Base-by-base conservation (phyloP, 1,140 invertebrate genomes). In the Pissodes strobi region DNA sequence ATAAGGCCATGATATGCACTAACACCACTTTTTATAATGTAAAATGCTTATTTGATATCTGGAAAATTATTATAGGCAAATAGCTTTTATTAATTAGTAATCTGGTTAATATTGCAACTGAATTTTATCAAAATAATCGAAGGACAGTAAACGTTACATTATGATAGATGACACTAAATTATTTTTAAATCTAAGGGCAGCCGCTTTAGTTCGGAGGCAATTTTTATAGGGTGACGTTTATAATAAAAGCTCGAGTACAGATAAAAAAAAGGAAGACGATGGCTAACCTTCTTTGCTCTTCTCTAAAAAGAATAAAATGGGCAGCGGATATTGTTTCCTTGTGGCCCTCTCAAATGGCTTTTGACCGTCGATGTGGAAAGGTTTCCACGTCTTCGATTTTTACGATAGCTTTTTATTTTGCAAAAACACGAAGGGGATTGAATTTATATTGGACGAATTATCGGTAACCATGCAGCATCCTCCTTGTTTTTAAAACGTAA, bases 351-450 rank as follows among this genome's bases (percentile, higher is more conserved):
- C 45, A 23, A 53, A 62, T 53, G 48, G 48, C 59, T 62, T 62
- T 62, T 62, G 59, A 62, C 59, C 59, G 49, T 41, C 59, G 59
- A 34, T 34, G 25, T 38, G 59, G 59, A 62, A 62, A 52, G 34
- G 34, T 62, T 62, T 62, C 59, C 59, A 62, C 48, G 45, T 62
- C 59, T 62, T 43, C 59, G 49, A 62, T 43, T 62, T 62, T 62
- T 62, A 62, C 57, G 59, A 53, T 62, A 62, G 48, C 48, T 62
- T 62, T 62, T 62, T 62, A 53, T 62, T 62, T 62, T 53, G 17
- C 2, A 53, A 62, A 62, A 30, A 62, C 59, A 53, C 34, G 48
- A 53, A 61, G 53, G 48, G 22, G 58, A 62, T 62, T 62, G 59
- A 62, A 62, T 53, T 62, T 62, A 45, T 62, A 62, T 62, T 62